Evolutionary conservation across 1,140 invertebrate genomes (phyloP).

Genomic region (Achroia grisella): DNA sequence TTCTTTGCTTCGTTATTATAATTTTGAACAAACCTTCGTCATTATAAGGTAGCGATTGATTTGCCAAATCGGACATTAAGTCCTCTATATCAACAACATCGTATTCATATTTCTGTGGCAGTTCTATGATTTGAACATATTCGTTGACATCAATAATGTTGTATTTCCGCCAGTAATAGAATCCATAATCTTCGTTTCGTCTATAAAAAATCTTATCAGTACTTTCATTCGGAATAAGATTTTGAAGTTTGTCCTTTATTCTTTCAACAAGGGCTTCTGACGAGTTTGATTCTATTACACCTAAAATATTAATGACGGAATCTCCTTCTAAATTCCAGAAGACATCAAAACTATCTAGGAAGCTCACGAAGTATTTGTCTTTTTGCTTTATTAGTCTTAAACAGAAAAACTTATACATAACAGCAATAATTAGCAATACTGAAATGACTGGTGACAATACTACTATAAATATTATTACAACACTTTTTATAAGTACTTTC

Average conservation of each 20-base stretch:
- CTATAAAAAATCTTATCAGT: constrained; percentile 61
- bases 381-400: constrained; percentile 33
- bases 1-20: constrained; percentile 54
- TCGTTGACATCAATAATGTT: constrained; percentile 52
- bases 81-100: constrained; percentile 43
- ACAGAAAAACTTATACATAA: constrained; percentile 40
- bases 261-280: constrained; percentile 22
- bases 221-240: constrained; percentile 15
- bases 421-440: constrained; percentile 25
- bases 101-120: constrained; percentile 30
- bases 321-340: constrained; percentile 73
- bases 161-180: constrained; percentile 69
- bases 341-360: constrained; percentile 68
- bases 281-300: constrained; percentile 55
- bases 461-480: constrained; percentile 28
- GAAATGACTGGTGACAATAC: constrained; percentile 30
- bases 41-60: constrained; percentile 57
- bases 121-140: constrained; percentile 51
- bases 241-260: constrained; percentile 34
- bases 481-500: constrained; percentile 18
- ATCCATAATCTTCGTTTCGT: constrained; percentile 62
- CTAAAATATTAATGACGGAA: constrained; percentile 61
- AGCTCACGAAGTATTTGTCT: constrained; percentile 51
- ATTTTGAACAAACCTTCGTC: constrained; percentile 71
- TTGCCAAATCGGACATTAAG: constrained; percentile 47